phyloP scores from a whole-genome alignment of 2,797 vertebrate species.

The Sebastes diploproa region DNA sequence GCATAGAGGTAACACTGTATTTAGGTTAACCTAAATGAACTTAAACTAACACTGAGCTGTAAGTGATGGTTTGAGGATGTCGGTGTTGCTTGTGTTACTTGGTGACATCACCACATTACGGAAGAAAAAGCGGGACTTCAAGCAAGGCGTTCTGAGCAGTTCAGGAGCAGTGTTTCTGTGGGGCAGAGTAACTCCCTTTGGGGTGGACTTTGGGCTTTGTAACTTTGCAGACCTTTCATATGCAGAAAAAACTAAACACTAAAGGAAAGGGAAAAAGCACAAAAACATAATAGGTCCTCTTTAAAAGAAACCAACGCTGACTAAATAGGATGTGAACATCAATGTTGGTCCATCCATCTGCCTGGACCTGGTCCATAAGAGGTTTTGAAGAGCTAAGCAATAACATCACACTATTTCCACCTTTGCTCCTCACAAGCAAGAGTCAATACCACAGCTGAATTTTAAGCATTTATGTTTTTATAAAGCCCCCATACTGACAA shows the following conservation, averaged over 20 bases:
- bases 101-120: too few species aligned
- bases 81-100: too few species aligned
- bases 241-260: too few species aligned
- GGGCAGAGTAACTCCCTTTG: too few species aligned
- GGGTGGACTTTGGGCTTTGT: too few species aligned
- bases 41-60: neutral
- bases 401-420: neutral
- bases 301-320: neutral
- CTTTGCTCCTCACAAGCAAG: neutral
- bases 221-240: too few species aligned
- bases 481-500: too few species aligned
- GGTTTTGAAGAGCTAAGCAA: neutral
- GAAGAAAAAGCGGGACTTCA: too few species aligned
- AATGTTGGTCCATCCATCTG: neutral
- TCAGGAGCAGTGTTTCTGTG: too few species aligned
- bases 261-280: neutral
- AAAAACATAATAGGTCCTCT: neutral
- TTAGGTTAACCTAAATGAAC: neutral
- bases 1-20: conserved; percentile 70
- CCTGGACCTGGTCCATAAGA: neutral
- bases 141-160: too few species aligned
- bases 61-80: neutral
- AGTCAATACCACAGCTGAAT: neutral
- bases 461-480: neutral
- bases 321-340: neutral